Evolutionary conservation across 2,113 vertebrate genomes (phyloP).

Genomic region (Isichthys henryi): DNA sequence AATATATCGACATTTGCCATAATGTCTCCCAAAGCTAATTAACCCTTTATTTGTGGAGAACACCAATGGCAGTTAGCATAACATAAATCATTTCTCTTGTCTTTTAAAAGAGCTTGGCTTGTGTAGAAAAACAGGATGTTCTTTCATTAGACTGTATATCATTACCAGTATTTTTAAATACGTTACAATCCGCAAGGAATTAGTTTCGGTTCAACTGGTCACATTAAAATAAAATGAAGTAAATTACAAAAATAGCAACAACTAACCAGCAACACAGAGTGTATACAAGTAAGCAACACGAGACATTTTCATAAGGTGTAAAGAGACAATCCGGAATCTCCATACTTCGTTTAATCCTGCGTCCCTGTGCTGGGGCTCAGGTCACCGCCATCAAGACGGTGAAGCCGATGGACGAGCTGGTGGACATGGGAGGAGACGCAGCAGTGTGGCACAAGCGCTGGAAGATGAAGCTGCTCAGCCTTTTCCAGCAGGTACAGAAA

Average conservation of each 20-base stretch:
- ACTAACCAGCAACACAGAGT: not conserved
- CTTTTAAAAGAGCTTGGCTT: not conserved
- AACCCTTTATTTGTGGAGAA: not conserved
- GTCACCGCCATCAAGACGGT: constrained; percentile 95
- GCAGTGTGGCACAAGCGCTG: constrained; percentile 85
- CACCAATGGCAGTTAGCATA: not conserved
- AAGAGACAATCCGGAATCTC: not conserved
- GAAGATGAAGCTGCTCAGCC: constrained; percentile 70
- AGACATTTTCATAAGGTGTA: not conserved
- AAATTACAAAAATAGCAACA: not conserved
- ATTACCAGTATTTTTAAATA: not conserved
- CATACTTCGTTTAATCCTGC: not conserved
- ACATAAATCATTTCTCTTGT: not conserved
- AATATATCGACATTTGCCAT: not conserved
- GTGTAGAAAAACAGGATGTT: not conserved
- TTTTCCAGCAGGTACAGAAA: constrained; percentile 78
- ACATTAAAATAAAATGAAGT: not conserved
- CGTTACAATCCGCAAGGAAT: not conserved
- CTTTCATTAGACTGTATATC: not conserved
- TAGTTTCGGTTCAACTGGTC: not conserved
- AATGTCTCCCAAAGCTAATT: not conserved
- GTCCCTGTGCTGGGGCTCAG: constrained; percentile 44
- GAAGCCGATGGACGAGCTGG: constrained; percentile 84
- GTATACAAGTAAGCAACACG: not conserved
- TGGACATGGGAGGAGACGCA: constrained; percentile 76